phyloP scores from a whole-genome alignment of 1,140 invertebrate species.

The Neodiprion lecontei region DNA sequence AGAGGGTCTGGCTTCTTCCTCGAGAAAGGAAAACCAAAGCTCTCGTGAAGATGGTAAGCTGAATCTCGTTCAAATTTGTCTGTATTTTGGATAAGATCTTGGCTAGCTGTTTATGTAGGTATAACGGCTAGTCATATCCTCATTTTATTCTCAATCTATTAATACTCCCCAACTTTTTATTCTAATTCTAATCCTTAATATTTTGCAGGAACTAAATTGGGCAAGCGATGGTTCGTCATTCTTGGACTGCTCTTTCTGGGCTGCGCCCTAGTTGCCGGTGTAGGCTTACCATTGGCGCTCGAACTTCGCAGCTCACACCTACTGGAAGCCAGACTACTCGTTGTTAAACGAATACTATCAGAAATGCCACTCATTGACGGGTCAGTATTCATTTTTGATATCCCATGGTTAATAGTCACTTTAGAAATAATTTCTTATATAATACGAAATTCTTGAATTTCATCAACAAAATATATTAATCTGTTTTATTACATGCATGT shows the following conservation, averaged over 20 bases:
- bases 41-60: neutral
- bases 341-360: constrained; percentile 64
- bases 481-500: no score
- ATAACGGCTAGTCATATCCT: neutral
- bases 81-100: constrained; percentile 26
- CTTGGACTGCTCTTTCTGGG: constrained; percentile 54
- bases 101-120: constrained; percentile 16
- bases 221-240: constrained; percentile 53
- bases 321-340: constrained; percentile 64
- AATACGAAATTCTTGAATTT: no score
- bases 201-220: constrained; percentile 34
- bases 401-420: no score
- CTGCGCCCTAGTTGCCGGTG: constrained; percentile 55
- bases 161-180: neutral
- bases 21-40: constrained; percentile 34
- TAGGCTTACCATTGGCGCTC: constrained; percentile 65
- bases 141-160: neutral
- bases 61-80: constrained; percentile 18
- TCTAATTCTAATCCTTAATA: neutral
- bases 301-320: constrained; percentile 66
- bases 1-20: neutral
- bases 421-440: no score
- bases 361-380: constrained; percentile 67
- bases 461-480: no score
- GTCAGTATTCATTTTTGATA: constrained; percentile 28